These are phyloP conservation scores for Eulithis prunata DNA, from an alignment of 2,888 invertebrate genomes.

Conservation along the genomic window DNA sequence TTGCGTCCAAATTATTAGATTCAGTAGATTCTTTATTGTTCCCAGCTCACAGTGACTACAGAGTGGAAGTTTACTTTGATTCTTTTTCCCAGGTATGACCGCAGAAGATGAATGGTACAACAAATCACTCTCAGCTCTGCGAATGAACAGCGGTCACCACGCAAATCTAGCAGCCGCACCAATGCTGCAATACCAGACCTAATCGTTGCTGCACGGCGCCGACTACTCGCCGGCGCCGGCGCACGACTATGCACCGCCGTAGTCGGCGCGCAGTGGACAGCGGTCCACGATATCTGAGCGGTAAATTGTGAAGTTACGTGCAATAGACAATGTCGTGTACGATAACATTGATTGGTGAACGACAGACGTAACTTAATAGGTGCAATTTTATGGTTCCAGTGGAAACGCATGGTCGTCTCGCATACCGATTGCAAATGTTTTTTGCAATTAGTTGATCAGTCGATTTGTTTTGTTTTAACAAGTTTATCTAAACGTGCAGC, in stretches of 20 bases:
- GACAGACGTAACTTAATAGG: slow-evolving; percentile 5
- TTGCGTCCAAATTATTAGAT: too few relatives aligned
- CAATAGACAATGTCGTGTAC: slow-evolving; percentile 16
- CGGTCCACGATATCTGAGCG: slow-evolving; percentile 17
- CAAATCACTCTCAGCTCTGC: slow-evolving; percentile 97
- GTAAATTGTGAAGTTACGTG: slow-evolving; percentile 15
- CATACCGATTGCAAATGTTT: background rate
- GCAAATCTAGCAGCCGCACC: slow-evolving; percentile 97
- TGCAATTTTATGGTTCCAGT: slow-evolving; percentile 4
- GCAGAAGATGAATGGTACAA: slow-evolving; percentile 99
- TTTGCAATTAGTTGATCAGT: background rate
- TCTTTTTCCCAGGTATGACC: slow-evolving; percentile 90
- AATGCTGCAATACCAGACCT: slow-evolving; percentile 99
- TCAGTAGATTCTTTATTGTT: too few relatives aligned
- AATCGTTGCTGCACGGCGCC: slow-evolving; percentile 87
- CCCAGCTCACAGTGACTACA: background rate
- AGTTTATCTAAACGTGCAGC: background rate
- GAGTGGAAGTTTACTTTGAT: slow-evolving; percentile 3
- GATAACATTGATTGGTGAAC: slow-evolving; percentile 7
- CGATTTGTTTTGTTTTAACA: background rate
- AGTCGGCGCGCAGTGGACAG: slow-evolving; percentile 47
- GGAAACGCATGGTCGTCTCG: background rate
- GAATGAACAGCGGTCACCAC: slow-evolving; percentile 98
- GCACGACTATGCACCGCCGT: slow-evolving; percentile 78
- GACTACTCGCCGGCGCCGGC: slow-evolving; percentile 80